phyloP scores from a whole-genome alignment of 2,113 vertebrate species.

The Chroicocephalus ridibundus region DNA sequence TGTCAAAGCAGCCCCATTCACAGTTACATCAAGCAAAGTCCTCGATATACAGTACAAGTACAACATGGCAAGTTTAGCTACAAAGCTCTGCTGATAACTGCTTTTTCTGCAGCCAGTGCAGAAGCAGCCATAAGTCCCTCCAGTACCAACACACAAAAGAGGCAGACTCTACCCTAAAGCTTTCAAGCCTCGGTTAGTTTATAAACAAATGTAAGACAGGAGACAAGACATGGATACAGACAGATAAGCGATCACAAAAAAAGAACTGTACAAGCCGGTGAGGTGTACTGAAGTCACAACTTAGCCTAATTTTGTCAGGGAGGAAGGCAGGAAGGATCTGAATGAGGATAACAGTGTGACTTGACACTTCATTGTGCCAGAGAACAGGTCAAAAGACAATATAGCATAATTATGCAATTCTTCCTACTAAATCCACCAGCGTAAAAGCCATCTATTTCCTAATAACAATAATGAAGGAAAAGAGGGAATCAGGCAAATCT shows the following conservation, averaged over 20 bases:
- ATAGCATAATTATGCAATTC: background rate
- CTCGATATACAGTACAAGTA: background rate
- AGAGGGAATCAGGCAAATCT: background rate
- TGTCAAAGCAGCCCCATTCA: background rate
- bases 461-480: background rate
- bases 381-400: background rate
- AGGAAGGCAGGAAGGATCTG: background rate
- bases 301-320: background rate
- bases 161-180: background rate
- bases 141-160: background rate
- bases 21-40: background rate
- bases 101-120: background rate
- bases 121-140: background rate
- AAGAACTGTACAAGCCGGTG: background rate
- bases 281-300: background rate
- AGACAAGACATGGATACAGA: background rate
- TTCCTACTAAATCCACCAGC: background rate
- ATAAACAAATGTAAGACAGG: background rate
- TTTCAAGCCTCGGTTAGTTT: background rate
- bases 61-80: background rate
- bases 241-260: background rate
- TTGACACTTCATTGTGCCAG: background rate
- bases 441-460: background rate
- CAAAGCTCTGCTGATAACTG: background rate
- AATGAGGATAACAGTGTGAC: background rate